Evolutionary conservation across 1,140 invertebrate species (phyloP).

Genomic region (Pogonognathellus flavescens): DNA sequence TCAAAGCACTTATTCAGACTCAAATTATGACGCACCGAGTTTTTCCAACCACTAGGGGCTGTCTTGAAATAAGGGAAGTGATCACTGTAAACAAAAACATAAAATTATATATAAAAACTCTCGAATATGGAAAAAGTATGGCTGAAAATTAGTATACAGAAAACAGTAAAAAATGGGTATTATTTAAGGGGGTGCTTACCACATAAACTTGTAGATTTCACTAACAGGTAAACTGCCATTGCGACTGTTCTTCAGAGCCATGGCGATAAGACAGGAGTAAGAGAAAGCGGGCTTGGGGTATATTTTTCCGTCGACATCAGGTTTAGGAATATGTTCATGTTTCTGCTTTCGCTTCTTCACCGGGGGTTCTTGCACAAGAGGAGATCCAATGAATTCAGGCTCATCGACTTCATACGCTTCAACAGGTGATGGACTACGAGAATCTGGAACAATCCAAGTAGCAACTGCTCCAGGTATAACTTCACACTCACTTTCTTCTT

Average conservation of each 20-base stretch:
- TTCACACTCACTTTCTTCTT: slow-evolving; percentile 65
- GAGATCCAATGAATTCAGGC: slow-evolving; percentile 64
- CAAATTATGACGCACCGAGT: slow-evolving; percentile 95
- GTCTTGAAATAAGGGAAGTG: slow-evolving; percentile 99
- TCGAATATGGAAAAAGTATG: too few species aligned
- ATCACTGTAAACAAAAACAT: slow-evolving; percentile 79
- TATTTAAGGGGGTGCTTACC: slow-evolving; percentile 76
- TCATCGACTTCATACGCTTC: slow-evolving; percentile 64
- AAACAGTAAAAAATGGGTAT: too few species aligned
- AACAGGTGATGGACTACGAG: slow-evolving; percentile 59
- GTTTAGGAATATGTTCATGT: slow-evolving; percentile 66
- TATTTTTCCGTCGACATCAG: slow-evolving; percentile 76
- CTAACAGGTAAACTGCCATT: slow-evolving; percentile 95
- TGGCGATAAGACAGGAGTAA: slow-evolving; percentile 96
- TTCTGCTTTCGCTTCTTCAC: slow-evolving; percentile 66
- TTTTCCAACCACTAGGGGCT: slow-evolving; percentile 97
- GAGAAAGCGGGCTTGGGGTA: slow-evolving; percentile 98
- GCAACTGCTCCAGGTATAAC: slow-evolving; percentile 42
- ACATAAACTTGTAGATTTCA: slow-evolving; percentile 99
- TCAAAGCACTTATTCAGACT: slow-evolving; percentile 98
- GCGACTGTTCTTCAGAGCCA: slow-evolving; percentile 96
- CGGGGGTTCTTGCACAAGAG: slow-evolving; percentile 63
- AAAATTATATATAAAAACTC: slow-evolving; percentile 57
- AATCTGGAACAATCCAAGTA: slow-evolving; percentile 61
- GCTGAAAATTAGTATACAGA: too few species aligned